Evolutionary conservation across 2,888 invertebrate genomes (phyloP), one percentile per base, ranked within the genome.

Genomic region (Branchipolynoe longqiensis): DNA sequence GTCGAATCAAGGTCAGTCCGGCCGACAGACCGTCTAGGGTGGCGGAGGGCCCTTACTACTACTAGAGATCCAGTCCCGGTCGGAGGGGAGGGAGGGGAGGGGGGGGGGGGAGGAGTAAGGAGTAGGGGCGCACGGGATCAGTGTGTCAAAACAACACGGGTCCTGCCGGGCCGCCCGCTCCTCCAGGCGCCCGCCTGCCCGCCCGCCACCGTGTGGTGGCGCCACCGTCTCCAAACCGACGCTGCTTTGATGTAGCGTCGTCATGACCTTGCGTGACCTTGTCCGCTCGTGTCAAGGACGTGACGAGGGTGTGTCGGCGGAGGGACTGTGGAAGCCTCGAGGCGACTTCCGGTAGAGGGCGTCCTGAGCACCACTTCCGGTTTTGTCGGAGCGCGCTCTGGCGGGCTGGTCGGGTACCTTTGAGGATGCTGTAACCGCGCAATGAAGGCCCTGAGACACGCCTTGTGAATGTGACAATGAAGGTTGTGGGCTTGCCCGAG

Each of bases 241-340:
- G 62, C 22, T 3, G 28, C 69, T 69, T 69, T 69, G 69, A 69
- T 33, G 69, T 69, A 33, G 38, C 38, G 36, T 33, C 69, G 0
- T 38, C n/a, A 14, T 14, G 22, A 22, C 38, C 36, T 33, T 14
- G 36, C 36, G 28, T 14, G n/a, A 25, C 18, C 62, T 62, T 62
- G 62, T 69, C 69, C n/a, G 36, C 38, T n/a, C 33, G 38, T 69
- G 69, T 69, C 69, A 69, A 69, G 69, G 69, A 69, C 69, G 36
- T 33, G 8, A 12, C 8, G 38, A 22, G 36, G 38, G 69, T 22
- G 69, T 33, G 38, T n/a, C 22, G 4, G 69, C 36, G 18, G 33
- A 18, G 69, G 36, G n/a, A 3, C 69, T 38, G 22, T 69, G 38
- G 69, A 14, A 22, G 36, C 69, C 69, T 69, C 69, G 69, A n/a